phyloP scores from a whole-genome alignment of 2,888 invertebrate genomes.

The Melangyna quadrimaculata region DNA sequence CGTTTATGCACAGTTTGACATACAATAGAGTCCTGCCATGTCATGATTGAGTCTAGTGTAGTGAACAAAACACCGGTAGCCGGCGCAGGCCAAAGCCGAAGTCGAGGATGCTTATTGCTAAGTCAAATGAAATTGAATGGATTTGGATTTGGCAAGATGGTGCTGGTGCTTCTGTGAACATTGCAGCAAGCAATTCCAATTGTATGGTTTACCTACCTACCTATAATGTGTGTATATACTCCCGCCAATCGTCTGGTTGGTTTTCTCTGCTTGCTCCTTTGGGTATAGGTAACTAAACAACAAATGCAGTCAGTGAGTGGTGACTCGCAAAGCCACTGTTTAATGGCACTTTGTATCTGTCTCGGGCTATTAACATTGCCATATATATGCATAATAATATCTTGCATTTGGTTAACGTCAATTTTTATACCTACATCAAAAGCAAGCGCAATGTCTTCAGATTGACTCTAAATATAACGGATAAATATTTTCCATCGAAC shows the following conservation, averaged over 20 bases:
- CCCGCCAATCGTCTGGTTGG: not conserved
- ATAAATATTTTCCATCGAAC: not conserved
- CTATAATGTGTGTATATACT: no score
- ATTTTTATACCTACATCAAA: constrained; percentile 58
- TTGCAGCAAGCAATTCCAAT: constrained; percentile 3
- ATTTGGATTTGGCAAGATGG: constrained; percentile 61
- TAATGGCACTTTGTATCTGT: constrained; percentile 70
- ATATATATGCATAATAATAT: constrained; percentile 56
- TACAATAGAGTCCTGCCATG: constrained; percentile 72
- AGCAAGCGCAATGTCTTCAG: constrained; percentile 47
- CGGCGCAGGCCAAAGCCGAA: not conserved
- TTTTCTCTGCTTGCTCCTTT: not conserved
- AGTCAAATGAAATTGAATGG: constrained; percentile 68
- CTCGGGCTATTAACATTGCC: constrained; percentile 66
- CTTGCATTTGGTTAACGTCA: constrained; percentile 44
- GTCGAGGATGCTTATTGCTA: constrained; percentile 12
- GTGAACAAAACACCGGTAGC: constrained; percentile 67
- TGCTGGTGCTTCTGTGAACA: constrained; percentile 31
- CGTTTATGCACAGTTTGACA: constrained; percentile 70
- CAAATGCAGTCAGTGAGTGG: constrained; percentile 26
- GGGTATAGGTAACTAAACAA: not conserved
- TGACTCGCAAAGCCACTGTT: constrained; percentile 48
- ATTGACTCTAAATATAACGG: constrained; percentile 13
- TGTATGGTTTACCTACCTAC: constrained; percentile 8
- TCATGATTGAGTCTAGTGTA: constrained; percentile 70